Base-by-base conservation (phyloP, 2,888 invertebrate genomes). In the Lypha dubia region DNA sequence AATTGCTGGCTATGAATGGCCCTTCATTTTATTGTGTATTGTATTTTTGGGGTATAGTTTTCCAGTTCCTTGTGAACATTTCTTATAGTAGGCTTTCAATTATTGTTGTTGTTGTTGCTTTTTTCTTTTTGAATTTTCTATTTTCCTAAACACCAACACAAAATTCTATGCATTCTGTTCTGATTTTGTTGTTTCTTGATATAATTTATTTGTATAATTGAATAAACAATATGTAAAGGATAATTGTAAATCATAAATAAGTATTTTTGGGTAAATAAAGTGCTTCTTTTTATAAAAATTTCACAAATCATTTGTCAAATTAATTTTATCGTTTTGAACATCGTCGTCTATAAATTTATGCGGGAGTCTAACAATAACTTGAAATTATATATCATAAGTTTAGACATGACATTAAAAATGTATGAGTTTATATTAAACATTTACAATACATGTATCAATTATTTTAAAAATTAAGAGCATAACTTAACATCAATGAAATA, bases 281-380 rank as follows among this genome's bases (percentile, higher is more conserved):
- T 38, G 24, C 20, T 62, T 62, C 20, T 62, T 62, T 41, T 63
- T 56, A 8, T n/a, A 3, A 3, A 38, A 28, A 41, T 68, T 73
- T 68, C 17, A 20, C 56, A 74, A 74, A 46, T 51, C 56, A 75
- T 83, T 77, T 83, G 73, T 83, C 82, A 77, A 38, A 49, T 77
- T 77, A 53, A 73, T 77, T 77, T 53, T 67, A 82, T 63, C 38
- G 41, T 63, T 70, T 58, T 65, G 70, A n/a, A 7, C 17, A 65
- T 62, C 49, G 46, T 49, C 56, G 58, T n/a, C n/a, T n/a, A n/a
- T 49, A 28, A 28, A 58, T 73, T 58, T 56, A 49, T 79, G 79
- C 44, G 79, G 71, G 79, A 58, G 79, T 79, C 24, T 28, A 28
- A 38, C 6, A 63, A 9, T 56, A 51, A 62, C 44, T 53, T 53